Conservation (phyloP, 92 coral and sea anemone species). For the Virgularia gustaviana region DNA sequence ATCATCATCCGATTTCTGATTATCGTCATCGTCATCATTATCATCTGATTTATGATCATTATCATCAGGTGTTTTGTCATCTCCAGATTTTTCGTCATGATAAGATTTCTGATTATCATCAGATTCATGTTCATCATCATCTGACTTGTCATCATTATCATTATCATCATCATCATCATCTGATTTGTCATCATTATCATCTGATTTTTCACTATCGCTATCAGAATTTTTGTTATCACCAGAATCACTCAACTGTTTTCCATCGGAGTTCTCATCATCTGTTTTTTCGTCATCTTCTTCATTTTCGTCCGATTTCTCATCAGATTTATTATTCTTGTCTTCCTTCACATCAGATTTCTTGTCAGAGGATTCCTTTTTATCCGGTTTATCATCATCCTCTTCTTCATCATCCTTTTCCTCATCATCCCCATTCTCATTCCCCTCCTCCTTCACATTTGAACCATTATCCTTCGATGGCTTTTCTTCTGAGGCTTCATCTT, state of each 20-base stretch:
- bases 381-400: constrained; percentile 28
- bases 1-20: too few relatives aligned
- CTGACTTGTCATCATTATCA: constrained; percentile 31
- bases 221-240: background rate
- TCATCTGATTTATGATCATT: background rate
- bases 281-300: background rate
- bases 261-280: constrained; percentile 1
- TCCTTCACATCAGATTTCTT: constrained; percentile 40
- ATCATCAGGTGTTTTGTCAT: constrained; percentile 21
- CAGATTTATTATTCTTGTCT: constrained; percentile 38
- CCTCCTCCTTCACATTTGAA: background rate
- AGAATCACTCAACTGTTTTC: background rate
- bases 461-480: constrained; percentile 21
- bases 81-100: constrained; percentile 37
- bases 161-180: too few relatives aligned
- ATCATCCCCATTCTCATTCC: background rate
- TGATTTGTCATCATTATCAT: constrained; percentile 21
- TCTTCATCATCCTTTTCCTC: background rate
- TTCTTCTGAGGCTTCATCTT: constrained; percentile 41
- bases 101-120: constrained; percentile 33
- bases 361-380: constrained; percentile 34
- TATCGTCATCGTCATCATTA: background rate
- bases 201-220: too few relatives aligned
- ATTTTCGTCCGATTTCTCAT: constrained; percentile 42
- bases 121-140: constrained; percentile 28